Percentiles rank a stretch among this genome's conserved stretches.
phyloP scores from a whole-genome alignment of 2,113 vertebrate species.

The Cololabis saira region DNA sequence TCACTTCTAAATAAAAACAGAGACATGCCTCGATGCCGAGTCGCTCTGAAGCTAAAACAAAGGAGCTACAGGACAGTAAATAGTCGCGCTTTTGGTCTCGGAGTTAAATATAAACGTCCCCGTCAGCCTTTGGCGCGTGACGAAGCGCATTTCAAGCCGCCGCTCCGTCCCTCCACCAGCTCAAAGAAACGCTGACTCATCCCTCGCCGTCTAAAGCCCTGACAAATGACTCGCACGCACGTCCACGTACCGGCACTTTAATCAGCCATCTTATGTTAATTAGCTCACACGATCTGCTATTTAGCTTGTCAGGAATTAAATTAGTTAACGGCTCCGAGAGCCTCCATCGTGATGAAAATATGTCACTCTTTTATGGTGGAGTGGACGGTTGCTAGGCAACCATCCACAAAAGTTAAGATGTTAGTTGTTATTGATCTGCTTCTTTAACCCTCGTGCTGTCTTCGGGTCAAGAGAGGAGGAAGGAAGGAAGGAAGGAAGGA shows the following conservation, averaged over 20 bases:
- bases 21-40: constrained; percentile 5
- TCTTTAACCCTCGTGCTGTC: too few species aligned
- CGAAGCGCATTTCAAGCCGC: constrained; percentile 27
- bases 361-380: background rate
- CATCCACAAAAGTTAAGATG: constrained; percentile 3
- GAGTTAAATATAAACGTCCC: constrained; percentile 57
- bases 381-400: background rate
- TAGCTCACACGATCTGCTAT: constrained; percentile 53
- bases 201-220: constrained; percentile 41
- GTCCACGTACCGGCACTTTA: constrained; percentile 32
- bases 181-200: constrained; percentile 38
- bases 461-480: too few species aligned
- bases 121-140: constrained; percentile 57
- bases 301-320: constrained; percentile 45
- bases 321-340: constrained; percentile 21
- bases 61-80: background rate
- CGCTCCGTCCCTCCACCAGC: constrained; percentile 12
- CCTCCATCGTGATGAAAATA: constrained; percentile 20
- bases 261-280: constrained; percentile 62
- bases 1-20: background rate
- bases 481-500: too few species aligned
- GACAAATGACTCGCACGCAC: constrained; percentile 43
- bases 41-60: constrained; percentile 11
- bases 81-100: constrained; percentile 11
- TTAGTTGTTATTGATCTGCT: constrained; percentile 10